Evolutionary conservation across 2,113 vertebrate genomes (phyloP).

Genomic region (Pipra filicauda): DNA sequence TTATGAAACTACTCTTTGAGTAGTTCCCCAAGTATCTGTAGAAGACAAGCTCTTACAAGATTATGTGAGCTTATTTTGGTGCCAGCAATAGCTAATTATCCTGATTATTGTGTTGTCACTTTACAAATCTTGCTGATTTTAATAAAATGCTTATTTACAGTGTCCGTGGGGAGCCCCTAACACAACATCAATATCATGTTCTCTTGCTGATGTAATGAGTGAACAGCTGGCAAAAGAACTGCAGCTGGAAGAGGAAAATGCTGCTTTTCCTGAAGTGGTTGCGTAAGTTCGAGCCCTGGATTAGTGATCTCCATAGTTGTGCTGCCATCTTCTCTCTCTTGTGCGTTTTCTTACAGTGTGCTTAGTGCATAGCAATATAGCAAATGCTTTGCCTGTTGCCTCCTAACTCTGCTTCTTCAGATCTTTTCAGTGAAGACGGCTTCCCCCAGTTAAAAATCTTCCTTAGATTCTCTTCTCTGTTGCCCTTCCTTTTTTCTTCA

Average conservation of each 20-base stretch:
- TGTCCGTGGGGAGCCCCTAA: conserved; percentile 85
- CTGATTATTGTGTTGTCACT: background rate
- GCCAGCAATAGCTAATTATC: background rate
- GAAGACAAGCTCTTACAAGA: background rate
- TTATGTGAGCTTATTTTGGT: background rate
- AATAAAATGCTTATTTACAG: conserved; percentile 68
- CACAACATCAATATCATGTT: conserved; percentile 77
- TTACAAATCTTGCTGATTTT: background rate
- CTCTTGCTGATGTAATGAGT: conserved; percentile 95
- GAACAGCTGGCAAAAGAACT: conserved; percentile 89
- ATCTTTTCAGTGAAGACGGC: background rate
- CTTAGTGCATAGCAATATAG: background rate
- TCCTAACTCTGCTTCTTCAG: background rate
- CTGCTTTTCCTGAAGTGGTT: conserved; percentile 72
- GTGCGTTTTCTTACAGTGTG: background rate
- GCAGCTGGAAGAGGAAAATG: conserved; percentile 87
- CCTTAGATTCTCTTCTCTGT: background rate
- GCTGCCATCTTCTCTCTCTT: background rate
- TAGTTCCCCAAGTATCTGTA: background rate
- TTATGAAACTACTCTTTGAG: background rate
- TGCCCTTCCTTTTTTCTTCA: background rate
- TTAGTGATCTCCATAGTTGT: background rate
- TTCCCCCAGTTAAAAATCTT: background rate
- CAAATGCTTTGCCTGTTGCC: background rate
- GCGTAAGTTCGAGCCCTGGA: conserved; percentile 73